Evolutionary conservation across 2,797 vertebrate genomes (phyloP).

Genomic region (Gymnopithys bicolor): DNA sequence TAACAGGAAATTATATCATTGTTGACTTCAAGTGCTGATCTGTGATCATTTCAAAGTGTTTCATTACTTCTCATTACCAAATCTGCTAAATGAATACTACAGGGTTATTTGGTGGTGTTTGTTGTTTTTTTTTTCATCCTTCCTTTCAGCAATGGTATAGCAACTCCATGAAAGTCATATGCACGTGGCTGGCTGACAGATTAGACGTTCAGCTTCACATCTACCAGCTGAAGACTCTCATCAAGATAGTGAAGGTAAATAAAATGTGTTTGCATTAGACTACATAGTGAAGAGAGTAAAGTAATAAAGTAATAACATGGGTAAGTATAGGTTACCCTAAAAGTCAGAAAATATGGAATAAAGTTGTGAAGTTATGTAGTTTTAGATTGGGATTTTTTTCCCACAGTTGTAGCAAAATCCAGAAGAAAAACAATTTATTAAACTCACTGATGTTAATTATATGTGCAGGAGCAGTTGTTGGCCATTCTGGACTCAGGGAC

Average conservation of each 20-base stretch:
- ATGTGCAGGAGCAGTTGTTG: neutral
- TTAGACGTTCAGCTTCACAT: constrained; percentile 95
- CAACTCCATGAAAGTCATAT: constrained; percentile 89
- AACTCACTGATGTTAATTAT: neutral
- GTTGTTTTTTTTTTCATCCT: constrained; percentile 29
- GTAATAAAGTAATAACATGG: neutral
- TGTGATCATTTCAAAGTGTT: constrained; percentile 78
- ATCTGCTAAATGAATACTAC: constrained; percentile 79
- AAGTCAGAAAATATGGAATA: neutral
- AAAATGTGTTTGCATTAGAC: constrained; percentile 28
- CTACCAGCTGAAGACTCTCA: constrained; percentile 97
- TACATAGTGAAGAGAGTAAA: constrained; percentile 4
- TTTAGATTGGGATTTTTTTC: neutral
- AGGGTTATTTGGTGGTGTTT: constrained; percentile 47
- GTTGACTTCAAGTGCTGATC: constrained; percentile 81
- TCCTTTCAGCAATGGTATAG: constrained; percentile 93
- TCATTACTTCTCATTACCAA: constrained; percentile 80
- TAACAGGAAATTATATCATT: constrained; percentile 81
- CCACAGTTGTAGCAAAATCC: neutral
- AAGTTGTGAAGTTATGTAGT: neutral
- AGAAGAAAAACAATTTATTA: neutral
- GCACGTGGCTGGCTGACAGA: constrained; percentile 93
- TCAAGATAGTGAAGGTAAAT: constrained; percentile 98
- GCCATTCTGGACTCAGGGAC: neutral
- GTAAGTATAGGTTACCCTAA: neutral